Evolutionary conservation across 2,888 invertebrate species (phyloP).

Genomic region (Odontomyia ornata): DNA sequence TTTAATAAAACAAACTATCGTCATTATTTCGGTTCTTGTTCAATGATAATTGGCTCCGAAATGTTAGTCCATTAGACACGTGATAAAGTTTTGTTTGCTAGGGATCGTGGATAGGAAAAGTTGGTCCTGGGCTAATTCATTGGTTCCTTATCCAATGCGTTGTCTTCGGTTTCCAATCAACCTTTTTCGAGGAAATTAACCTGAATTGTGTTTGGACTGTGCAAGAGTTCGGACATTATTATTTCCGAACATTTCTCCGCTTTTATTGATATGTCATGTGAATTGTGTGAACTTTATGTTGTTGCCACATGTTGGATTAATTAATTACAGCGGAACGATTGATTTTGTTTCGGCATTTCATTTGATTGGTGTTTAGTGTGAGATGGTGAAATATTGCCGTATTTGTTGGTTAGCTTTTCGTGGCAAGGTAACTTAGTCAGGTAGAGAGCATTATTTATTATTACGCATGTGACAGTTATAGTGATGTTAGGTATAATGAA

Average conservation of each 20-base stretch:
- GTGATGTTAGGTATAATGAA: too few relatives aligned
- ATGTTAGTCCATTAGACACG: slow-evolving; percentile 30
- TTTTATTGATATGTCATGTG: too few relatives aligned
- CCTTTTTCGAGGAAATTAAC: slow-evolving; percentile 25
- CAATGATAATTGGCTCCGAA: slow-evolving; percentile 23
- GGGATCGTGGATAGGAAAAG: neutral
- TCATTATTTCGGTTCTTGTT: neutral
- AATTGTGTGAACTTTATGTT: too few relatives aligned
- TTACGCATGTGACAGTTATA: too few relatives aligned
- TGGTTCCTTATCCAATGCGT: slow-evolving; percentile 5
- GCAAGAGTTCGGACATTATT: neutral
- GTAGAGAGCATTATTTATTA: too few relatives aligned
- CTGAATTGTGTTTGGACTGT: neutral
- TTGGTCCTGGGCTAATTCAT: too few relatives aligned
- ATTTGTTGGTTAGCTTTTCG: neutral
- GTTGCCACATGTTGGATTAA: neutral
- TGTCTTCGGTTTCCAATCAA: neutral
- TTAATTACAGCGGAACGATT: neutral
- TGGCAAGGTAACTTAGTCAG: too few relatives aligned
- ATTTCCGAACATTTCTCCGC: neutral
- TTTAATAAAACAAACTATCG: slow-evolving; percentile 4
- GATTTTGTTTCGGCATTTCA: neutral
- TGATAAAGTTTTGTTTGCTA: slow-evolving; percentile 8
- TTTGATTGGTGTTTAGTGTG: neutral
- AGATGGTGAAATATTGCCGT: neutral